Evolutionary conservation across 2,797 vertebrate species (phyloP).

Genomic region (Sternotherus odoratus): DNA sequence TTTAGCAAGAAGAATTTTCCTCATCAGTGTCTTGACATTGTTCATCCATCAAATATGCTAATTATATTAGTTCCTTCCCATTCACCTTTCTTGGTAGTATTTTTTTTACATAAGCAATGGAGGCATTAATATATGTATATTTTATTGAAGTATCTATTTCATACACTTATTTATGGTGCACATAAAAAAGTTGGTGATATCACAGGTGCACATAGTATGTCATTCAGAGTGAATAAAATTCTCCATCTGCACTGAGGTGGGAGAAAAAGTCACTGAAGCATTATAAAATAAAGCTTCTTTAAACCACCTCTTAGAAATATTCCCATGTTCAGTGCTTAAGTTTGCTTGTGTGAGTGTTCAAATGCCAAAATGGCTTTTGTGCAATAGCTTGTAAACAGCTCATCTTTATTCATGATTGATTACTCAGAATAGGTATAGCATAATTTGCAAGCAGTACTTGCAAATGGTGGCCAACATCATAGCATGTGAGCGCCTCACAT

Average conservation of each 20-base stretch:
- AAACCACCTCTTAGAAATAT: background rate
- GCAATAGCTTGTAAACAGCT: background rate
- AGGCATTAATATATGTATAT: constrained; percentile 27
- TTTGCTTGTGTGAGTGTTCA: background rate
- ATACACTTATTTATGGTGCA: background rate
- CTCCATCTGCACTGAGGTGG: background rate
- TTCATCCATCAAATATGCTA: constrained; percentile 61
- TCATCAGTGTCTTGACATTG: constrained; percentile 25
- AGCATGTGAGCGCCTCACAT: background rate
- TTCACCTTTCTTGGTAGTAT: constrained; percentile 18
- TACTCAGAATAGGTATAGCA: background rate
- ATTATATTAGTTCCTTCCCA: constrained; percentile 37
- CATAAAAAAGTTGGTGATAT: background rate
- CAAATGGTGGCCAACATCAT: background rate
- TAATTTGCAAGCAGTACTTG: background rate
- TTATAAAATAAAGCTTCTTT: background rate
- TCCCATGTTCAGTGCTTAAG: background rate
- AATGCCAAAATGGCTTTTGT: background rate
- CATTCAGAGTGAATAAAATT: background rate
- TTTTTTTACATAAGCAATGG: constrained; percentile 1
- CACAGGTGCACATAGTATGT: background rate
- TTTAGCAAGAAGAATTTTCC: constrained; percentile 41
- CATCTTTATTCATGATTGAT: background rate
- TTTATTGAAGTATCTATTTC: constrained; percentile 23
- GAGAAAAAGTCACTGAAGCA: background rate